These are phyloP conservation scores for Stegophylla sp. DNA, from an alignment of 2,888 invertebrate genomes.

Conservation along the genomic window DNA sequence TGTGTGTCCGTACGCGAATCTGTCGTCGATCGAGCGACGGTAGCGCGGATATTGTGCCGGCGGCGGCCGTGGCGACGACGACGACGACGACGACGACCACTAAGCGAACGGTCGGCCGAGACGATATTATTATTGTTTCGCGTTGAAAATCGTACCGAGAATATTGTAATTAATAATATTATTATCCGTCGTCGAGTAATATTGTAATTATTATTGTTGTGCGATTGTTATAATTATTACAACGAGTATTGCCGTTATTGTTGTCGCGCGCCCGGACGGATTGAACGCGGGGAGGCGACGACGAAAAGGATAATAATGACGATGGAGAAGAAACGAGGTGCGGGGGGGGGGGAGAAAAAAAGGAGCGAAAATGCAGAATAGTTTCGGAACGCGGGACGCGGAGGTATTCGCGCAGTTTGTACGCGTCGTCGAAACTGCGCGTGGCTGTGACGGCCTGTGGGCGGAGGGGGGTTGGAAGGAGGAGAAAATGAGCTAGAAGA, in stretches of 20 bases:
- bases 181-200: too few relatives aligned
- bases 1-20: neutral
- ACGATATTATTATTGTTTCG: neutral
- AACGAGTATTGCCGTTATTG: neutral
- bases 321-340: too few relatives aligned
- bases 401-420: neutral
- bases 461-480: neutral
- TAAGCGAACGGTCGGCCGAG: neutral
- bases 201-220: too few relatives aligned
- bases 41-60: neutral
- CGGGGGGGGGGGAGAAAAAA: too few relatives aligned
- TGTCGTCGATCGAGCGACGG: constrained; percentile 46
- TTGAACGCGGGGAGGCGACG: too few relatives aligned
- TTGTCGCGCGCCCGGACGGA: neutral
- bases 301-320: too few relatives aligned
- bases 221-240: too few relatives aligned
- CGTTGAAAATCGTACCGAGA: too few relatives aligned
- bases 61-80: neutral
- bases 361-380: too few relatives aligned
- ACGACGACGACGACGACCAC: neutral
- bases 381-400: too few relatives aligned
- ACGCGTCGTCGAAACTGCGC: constrained; percentile 17
- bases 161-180: too few relatives aligned
- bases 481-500: too few relatives aligned
- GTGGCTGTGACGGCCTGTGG: neutral